Conservation (phyloP, 2,797 vertebrate genomes). For the Pseudochaenichthys georgianus region DNA sequence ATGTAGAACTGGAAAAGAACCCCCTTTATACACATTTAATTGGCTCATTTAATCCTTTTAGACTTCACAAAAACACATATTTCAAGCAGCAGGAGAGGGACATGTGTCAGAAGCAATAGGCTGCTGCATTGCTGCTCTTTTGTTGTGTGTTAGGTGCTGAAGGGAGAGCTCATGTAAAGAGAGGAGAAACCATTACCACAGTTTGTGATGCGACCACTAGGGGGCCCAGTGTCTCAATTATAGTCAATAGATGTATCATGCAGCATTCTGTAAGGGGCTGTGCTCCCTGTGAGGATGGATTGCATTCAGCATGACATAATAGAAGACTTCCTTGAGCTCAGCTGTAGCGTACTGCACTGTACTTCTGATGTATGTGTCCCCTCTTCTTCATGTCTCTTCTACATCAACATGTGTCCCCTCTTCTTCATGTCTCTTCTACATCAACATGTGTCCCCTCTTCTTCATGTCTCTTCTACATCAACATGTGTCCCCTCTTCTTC, state of each 20-base stretch:
- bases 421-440: too few relatives aligned
- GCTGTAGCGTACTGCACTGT: neutral
- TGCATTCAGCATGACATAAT: neutral
- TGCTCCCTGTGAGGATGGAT: neutral
- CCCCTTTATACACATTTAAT: neutral
- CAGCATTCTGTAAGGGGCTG: neutral
- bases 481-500: too few relatives aligned
- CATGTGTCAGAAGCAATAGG: neutral
- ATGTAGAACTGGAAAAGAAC: neutral
- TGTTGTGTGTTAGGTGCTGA: slow-evolving; percentile 43
- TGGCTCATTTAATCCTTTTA: neutral
- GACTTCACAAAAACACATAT: neutral
- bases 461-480: too few relatives aligned
- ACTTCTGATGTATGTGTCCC: too few relatives aligned
- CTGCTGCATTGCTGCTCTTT: neutral
- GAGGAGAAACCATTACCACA: neutral
- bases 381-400: too few relatives aligned
- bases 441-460: too few relatives aligned
- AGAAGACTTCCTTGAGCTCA: neutral
- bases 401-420: too few relatives aligned
- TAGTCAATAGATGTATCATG: neutral
- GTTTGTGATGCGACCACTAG: slow-evolving; percentile 23
- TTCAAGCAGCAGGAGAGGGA: neutral
- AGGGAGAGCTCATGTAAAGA: slow-evolving; percentile 44
- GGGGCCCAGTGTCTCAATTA: neutral